These are phyloP conservation scores for Endotricha flammealis DNA, from an alignment of 2,888 invertebrate species.

Conservation along the genomic window DNA sequence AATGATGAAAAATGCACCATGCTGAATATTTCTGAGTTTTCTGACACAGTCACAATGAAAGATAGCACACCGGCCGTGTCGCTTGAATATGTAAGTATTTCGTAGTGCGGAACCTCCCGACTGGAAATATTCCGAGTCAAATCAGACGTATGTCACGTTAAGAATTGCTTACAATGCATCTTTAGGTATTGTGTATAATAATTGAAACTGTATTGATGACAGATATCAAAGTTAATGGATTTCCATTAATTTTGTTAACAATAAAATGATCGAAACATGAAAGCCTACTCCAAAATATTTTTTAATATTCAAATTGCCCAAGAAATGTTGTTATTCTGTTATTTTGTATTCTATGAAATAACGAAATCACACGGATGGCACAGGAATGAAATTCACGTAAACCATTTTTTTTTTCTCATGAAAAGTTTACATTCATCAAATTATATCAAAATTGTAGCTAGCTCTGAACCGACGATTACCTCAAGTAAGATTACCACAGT, in stretches of 20 bases:
- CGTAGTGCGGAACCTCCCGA: slow-evolving; percentile 17
- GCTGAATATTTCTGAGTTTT: slow-evolving; percentile 13
- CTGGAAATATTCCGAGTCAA: slow-evolving; percentile 11
- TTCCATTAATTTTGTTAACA: not conserved
- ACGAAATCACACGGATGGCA: too few relatives aligned
- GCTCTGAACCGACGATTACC: too few relatives aligned
- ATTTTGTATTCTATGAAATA: too few relatives aligned
- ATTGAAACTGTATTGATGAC: not conserved
- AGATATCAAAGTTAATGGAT: not conserved
- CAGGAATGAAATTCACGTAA: too few relatives aligned
- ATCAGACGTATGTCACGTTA: slow-evolving; percentile 6
- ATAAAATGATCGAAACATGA: too few relatives aligned
- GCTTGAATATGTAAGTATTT: slow-evolving; percentile 20
- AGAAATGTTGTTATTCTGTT: too few relatives aligned
- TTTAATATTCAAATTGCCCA: too few relatives aligned
- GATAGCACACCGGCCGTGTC: slow-evolving; percentile 2
- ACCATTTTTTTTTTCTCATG: too few relatives aligned
- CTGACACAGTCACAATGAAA: slow-evolving; percentile 11
- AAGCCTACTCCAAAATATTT: too few relatives aligned
- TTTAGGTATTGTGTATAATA: slow-evolving; percentile 1
- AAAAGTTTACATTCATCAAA: too few relatives aligned
- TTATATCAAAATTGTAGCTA: too few relatives aligned
- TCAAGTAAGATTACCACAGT: too few relatives aligned
- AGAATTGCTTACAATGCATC: not conserved
- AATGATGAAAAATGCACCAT: slow-evolving; percentile 63